These are phyloP conservation scores for Melanerpes aurifrons DNA, from an alignment of 2,113 vertebrate species.

Conservation along the genomic window DNA sequence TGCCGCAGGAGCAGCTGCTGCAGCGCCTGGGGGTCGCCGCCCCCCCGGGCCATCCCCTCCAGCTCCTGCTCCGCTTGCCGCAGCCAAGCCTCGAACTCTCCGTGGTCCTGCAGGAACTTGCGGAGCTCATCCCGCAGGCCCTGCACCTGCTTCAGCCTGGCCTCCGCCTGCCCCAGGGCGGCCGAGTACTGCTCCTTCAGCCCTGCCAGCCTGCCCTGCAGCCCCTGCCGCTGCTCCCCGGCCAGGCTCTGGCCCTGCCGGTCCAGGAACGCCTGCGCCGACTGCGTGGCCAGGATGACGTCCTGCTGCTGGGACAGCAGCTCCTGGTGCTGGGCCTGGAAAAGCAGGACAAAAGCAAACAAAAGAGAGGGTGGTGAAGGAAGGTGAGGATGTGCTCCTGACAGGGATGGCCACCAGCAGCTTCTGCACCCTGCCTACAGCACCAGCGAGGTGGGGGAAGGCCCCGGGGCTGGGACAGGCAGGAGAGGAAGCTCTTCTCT, in stretches of 20 bases:
- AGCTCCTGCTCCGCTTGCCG: slow-evolving; percentile 87
- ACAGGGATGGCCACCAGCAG: not conserved
- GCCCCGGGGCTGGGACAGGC: not conserved
- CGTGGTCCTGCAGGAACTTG: slow-evolving; percentile 91
- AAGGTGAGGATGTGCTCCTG: not conserved
- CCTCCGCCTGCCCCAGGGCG: slow-evolving; percentile 80
- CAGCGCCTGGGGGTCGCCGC: slow-evolving; percentile 75
- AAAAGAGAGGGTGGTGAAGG: fast-evolving
- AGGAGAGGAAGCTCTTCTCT: not conserved
- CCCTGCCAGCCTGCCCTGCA: slow-evolving; percentile 79
- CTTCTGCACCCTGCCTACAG: not conserved
- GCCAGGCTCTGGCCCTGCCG: slow-evolving; percentile 83
- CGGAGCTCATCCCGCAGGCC: slow-evolving; percentile 86
- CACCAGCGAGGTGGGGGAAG: not conserved
- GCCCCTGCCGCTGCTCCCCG: slow-evolving; percentile 76
- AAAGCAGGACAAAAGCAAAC: too few relatives aligned
- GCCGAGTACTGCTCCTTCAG: slow-evolving; percentile 83
- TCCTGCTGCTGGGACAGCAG: slow-evolving; percentile 92
- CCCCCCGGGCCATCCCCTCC: slow-evolving; percentile 76
- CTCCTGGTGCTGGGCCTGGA: slow-evolving; percentile 86
- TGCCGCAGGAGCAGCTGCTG: slow-evolving; percentile 72
- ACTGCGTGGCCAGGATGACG: slow-evolving; percentile 86
- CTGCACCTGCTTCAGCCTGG: slow-evolving; percentile 83
- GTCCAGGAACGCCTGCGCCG: slow-evolving; percentile 86
- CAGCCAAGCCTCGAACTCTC: slow-evolving; percentile 87